Evolutionary conservation across 1,140 invertebrate genomes (phyloP).

Genomic region (Bombyx mandarina): DNA sequence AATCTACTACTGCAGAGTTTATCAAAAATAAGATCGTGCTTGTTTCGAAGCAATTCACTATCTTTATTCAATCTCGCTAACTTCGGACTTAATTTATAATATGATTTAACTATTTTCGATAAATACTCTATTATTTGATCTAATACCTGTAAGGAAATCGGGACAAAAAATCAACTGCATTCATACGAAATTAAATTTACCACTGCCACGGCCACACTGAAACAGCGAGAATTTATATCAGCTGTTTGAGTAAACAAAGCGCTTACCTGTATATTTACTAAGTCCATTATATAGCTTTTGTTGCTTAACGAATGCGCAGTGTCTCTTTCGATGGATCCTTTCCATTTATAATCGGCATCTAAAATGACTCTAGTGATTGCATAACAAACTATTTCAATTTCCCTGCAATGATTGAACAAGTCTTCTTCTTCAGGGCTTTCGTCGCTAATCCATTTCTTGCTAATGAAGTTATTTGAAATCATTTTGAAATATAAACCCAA

Average conservation of each 20-base stretch:
- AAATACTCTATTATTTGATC: conserved; percentile 67
- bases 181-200: neutral
- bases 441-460: conserved; percentile 56
- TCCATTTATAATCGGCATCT: conserved; percentile 61
- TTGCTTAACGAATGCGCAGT: conserved; percentile 42
- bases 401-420: conserved; percentile 45
- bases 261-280: conserved; percentile 64
- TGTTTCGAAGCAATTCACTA: conserved; percentile 45
- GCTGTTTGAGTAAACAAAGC: conserved; percentile 2
- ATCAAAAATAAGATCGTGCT: conserved; percentile 58
- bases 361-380: conserved; percentile 55
- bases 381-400: conserved; percentile 56
- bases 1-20: conserved; percentile 58
- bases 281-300: conserved; percentile 61
- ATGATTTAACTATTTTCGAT: conserved; percentile 62
- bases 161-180: neutral
- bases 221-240: neutral
- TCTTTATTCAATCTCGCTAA: conserved; percentile 58
- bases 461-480: conserved; percentile 34
- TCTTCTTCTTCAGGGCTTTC: conserved; percentile 49
- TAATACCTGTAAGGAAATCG: conserved; percentile 46
- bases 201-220: neutral
- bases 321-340: conserved; percentile 28
- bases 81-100: conserved; percentile 67
- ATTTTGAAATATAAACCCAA: conserved; percentile 27